phyloP scores from a whole-genome alignment of 2,113 vertebrate genomes.

The Dolichotis patagonum region DNA sequence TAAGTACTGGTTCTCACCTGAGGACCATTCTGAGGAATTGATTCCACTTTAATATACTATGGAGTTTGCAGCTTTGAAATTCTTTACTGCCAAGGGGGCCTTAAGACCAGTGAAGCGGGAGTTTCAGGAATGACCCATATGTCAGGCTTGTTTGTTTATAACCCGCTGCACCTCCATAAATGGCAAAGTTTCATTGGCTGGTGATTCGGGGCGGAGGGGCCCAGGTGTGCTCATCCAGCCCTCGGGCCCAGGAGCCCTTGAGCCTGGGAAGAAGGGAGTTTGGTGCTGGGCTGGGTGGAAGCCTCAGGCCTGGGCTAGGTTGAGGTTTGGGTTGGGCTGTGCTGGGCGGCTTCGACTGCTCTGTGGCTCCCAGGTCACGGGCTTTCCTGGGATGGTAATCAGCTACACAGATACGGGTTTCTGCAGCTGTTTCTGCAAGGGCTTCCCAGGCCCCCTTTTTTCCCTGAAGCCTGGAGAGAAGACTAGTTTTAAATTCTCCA shows the following conservation, averaged over 20 bases:
- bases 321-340: background rate
- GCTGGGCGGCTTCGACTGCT: background rate
- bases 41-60: constrained; percentile 79
- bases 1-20: constrained; percentile 61
- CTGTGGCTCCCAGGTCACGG: background rate
- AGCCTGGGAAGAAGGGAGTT: background rate
- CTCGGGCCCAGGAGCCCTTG: background rate
- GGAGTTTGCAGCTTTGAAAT: constrained; percentile 77
- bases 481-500: background rate
- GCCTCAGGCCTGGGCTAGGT: background rate
- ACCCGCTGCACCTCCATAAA: constrained; percentile 60
- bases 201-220: constrained; percentile 38
- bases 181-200: constrained; percentile 29
- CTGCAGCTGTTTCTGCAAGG: background rate
- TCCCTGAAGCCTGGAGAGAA: background rate
- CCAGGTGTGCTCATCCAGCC: background rate
- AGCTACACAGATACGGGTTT: rapidly evolving
- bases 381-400: background rate
- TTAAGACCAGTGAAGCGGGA: constrained; percentile 73
- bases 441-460: rapidly evolving
- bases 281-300: background rate
- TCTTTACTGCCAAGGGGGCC: constrained; percentile 69
- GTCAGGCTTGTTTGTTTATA: constrained; percentile 70
- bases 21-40: constrained; percentile 74
- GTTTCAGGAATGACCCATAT: constrained; percentile 72